Percentiles rank a stretch among this genome's conserved stretches.
Evolutionary conservation across 2,797 vertebrate genomes (phyloP).

Genomic region (Gila robusta): DNA sequence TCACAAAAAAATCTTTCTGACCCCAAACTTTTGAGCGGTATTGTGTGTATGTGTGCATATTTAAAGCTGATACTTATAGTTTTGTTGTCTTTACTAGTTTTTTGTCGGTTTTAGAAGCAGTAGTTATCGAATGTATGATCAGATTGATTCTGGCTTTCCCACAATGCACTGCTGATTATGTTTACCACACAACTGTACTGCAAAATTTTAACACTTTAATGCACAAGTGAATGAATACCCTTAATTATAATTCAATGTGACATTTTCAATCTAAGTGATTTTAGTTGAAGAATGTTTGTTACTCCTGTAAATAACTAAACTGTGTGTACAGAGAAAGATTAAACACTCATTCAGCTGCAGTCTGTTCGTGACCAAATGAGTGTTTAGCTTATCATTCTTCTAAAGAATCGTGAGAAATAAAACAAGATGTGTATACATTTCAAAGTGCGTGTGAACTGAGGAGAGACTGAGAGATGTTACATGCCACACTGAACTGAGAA

Average conservation of each 20-base stretch:
- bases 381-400: neutral
- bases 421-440: constrained; percentile 40
- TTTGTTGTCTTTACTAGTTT: neutral
- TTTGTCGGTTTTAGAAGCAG: neutral
- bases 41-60: neutral
- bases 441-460: constrained; percentile 17
- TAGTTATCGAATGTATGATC: neutral
- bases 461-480: constrained; percentile 8
- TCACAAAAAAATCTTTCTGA: neutral
- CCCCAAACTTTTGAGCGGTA: neutral
- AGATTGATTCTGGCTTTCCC: neutral
- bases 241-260: neutral
- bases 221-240: neutral
- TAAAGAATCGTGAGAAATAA: constrained; percentile 29
- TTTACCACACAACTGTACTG: neutral
- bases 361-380: constrained; percentile 47
- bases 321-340: neutral
- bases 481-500: constrained; percentile 38
- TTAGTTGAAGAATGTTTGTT: neutral
- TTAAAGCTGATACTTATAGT: neutral
- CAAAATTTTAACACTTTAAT: neutral
- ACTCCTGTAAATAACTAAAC: neutral
- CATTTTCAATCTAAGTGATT: neutral
- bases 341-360: neutral
- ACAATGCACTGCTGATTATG: neutral